These are phyloP conservation scores for Omphaloscelis lunosa DNA, from an alignment of 2,888 invertebrate species.

Conservation along the genomic window DNA sequence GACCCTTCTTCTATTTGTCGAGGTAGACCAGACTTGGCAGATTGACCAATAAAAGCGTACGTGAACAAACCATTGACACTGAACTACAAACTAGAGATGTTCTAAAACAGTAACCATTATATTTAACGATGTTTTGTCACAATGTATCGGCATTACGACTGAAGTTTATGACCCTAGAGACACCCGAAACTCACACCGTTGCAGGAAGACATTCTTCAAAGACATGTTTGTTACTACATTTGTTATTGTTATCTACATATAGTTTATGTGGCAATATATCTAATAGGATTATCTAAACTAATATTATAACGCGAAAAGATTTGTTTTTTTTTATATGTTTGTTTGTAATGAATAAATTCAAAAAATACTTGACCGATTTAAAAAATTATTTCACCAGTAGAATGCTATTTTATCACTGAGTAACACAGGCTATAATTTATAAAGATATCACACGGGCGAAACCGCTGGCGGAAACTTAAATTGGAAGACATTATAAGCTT, in stretches of 20 bases:
- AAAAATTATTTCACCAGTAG: too few relatives aligned
- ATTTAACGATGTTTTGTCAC: constrained; percentile 21
- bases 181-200: not conserved
- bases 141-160: constrained; percentile 6
- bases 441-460: too few relatives aligned
- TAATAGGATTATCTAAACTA: not conserved
- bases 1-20: not conserved
- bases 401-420: too few relatives aligned
- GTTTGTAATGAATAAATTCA: too few relatives aligned
- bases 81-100: constrained; percentile 8
- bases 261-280: not conserved
- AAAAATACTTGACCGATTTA: too few relatives aligned
- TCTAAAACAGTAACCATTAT: not conserved
- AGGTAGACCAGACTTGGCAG: not conserved
- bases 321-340: too few relatives aligned
- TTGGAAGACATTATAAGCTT: too few relatives aligned
- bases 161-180: not conserved
- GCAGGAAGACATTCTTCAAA: constrained; percentile 1
- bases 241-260: not conserved
- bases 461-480: too few relatives aligned
- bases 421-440: too few relatives aligned
- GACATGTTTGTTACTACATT: not conserved
- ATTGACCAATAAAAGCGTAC: not conserved
- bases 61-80: not conserved
- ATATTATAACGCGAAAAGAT: too few relatives aligned